Base-by-base conservation (phyloP, 1,140 invertebrate genomes). In the Atta colombica region DNA sequence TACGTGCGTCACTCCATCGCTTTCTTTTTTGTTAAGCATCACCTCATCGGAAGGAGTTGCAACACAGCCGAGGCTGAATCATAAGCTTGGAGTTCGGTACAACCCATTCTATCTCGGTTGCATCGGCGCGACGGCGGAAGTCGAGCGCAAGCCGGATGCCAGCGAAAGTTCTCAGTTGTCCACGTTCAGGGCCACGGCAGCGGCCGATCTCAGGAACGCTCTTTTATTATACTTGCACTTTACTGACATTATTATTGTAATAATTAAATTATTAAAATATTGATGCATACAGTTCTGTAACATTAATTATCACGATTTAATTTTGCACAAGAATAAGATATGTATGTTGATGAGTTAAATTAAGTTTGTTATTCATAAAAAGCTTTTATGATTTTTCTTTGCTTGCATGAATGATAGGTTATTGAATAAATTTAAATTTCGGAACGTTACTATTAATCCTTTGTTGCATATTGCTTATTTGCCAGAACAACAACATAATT, bases 1-100 rank as follows among this genome's bases (percentile, higher is more conserved):
- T 69, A n/a, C 49, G 25, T 18, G 16, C 74, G 35, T 81, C 63
- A 68, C 18, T 28, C 18, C 39, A 39, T 28, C 58, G 31, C 93
- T 93, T 93, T 93, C 92, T 94, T 93, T 93, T 93, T 92, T 93
- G 80, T 93, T 94, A 92, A 93, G 92, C 93, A 93, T 90, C n/a
- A n/a, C 6, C 35, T 87, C 85, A 82, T 21, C n/a, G 84, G 71
- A 16, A 65, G 35, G 74, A 65, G 39, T 58, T 74, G 91, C 18
- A 85, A 69, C 85, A 68, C 88, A 88, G 88, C 21, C 81, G 72
- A 87, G 86, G 88, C 86, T 93, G 92, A 93, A 93, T 93, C 92
- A 91, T 88, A 60, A 51, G 39, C 16, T 53, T 25, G 25, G 51
- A 31, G 45, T 75, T 55, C 21, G 21, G 53, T 49, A 21, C 35